Percentiles rank a stretch among this genome's conserved stretches.
phyloP scores from a whole-genome alignment of 2,113 vertebrate species.

The Aythya baeri region DNA sequence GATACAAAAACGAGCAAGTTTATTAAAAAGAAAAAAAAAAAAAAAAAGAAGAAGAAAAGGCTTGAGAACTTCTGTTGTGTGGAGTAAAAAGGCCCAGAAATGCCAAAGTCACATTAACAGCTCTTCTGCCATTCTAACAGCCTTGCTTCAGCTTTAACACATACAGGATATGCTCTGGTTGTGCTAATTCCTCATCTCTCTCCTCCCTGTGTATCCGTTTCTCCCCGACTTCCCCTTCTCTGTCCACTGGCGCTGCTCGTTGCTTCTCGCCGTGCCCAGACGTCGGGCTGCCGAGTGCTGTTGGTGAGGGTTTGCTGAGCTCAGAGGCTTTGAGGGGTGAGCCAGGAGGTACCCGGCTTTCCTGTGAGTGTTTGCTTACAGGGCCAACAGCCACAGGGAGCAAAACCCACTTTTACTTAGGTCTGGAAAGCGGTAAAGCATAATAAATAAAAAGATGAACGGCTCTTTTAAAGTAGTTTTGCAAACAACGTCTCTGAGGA shows the following conservation, averaged over 20 bases:
- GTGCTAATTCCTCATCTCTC: not conserved
- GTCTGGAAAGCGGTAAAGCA: not conserved
- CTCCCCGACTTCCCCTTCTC: not conserved
- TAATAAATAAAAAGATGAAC: not conserved
- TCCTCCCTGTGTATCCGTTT: not conserved
- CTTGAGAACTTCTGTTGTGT: not conserved
- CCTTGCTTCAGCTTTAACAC: not conserved
- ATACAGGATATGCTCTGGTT: not conserved
- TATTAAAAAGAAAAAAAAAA: not conserved
- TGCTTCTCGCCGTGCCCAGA: not conserved
- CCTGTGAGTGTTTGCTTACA: not conserved
- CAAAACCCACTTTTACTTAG: not conserved
- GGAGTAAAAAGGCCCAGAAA: not conserved
- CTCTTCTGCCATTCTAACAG: not conserved
- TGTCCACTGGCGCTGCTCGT: not conserved
- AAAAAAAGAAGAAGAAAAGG: not conserved
- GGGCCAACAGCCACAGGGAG: not conserved
- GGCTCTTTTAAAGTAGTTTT: not conserved
- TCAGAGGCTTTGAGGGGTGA: not conserved
- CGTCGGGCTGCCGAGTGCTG: accelerated
- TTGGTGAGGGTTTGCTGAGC: not conserved
- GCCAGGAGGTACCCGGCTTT: not conserved
- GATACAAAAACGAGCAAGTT: not conserved
- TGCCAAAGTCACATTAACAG: not conserved
- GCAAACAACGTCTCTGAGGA: not conserved